Conservation (phyloP, 2,113 vertebrate genomes). For the Genyomyrus donnyi region DNA sequence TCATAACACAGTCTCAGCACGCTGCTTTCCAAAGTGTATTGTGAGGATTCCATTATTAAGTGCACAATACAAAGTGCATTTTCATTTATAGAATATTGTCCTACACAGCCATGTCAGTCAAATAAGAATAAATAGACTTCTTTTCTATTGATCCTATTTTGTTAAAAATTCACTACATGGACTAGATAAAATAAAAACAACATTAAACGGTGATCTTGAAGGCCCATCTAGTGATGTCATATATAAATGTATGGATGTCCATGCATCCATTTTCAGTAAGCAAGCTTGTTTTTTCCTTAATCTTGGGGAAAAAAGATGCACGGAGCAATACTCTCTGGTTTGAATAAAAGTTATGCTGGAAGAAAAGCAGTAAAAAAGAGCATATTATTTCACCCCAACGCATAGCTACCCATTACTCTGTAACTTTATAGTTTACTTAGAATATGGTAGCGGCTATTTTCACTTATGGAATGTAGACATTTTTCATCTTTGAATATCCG, state of each 20-base stretch:
- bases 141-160: background rate
- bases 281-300: background rate
- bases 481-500: background rate
- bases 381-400: background rate
- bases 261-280: background rate
- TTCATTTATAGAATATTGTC: slow-evolving; percentile 6
- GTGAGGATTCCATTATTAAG: background rate
- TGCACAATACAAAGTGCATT: background rate
- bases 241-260: background rate
- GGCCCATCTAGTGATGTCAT: background rate
- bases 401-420: background rate
- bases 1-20: background rate
- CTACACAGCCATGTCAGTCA: background rate
- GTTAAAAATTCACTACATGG: background rate
- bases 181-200: background rate
- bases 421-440: background rate
- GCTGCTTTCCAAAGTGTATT: background rate
- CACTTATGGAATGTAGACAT: background rate
- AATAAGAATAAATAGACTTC: background rate
- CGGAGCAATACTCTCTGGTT: background rate
- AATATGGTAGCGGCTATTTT: background rate
- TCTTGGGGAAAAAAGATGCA: background rate
- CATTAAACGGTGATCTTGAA: background rate
- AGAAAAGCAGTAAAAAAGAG: background rate
- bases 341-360: background rate